These are phyloP conservation scores for Perithous albicinctus DNA, from an alignment of 2,888 invertebrate species.

Conservation along the genomic window DNA sequence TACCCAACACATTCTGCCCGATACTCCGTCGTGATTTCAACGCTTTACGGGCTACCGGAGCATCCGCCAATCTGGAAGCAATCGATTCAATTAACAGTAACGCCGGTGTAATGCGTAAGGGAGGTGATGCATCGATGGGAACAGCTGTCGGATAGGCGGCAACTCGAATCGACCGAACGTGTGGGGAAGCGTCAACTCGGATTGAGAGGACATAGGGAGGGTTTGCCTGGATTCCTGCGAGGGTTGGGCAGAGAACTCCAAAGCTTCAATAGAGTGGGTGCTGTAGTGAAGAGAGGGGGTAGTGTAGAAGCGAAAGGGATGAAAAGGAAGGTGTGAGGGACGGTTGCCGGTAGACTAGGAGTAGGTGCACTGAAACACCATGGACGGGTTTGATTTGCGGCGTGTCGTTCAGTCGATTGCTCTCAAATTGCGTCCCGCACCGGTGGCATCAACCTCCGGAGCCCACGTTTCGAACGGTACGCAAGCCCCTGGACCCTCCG, in stretches of 20 bases:
- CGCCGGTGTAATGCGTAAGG: slow-evolving; percentile 75
- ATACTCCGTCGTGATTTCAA: slow-evolving; percentile 58
- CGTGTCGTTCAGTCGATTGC: slow-evolving; percentile 84
- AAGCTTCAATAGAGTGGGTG: slow-evolving; percentile 61
- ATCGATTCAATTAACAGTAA: slow-evolving; percentile 82
- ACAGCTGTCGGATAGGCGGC: slow-evolving; percentile 77
- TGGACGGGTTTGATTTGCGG: slow-evolving; percentile 83
- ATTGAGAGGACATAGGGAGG: slow-evolving; percentile 69
- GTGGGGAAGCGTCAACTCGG: slow-evolving; percentile 76
- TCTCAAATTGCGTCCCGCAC: slow-evolving; percentile 81
- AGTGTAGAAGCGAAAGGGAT: slow-evolving; percentile 60
- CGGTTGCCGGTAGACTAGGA: slow-evolving; percentile 30
- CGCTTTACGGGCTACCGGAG: slow-evolving; percentile 69
- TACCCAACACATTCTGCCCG: slow-evolving; percentile 9
- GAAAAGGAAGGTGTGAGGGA: slow-evolving; percentile 49
- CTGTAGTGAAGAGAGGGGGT: slow-evolving; percentile 54
- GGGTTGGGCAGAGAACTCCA: background rate
- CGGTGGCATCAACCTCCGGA: slow-evolving; percentile 74
- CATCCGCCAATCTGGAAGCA: slow-evolving; percentile 74
- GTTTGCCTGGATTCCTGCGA: slow-evolving; percentile 46
- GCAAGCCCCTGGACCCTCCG: slow-evolving; percentile 18
- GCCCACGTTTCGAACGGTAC: slow-evolving; percentile 58
- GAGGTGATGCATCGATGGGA: slow-evolving; percentile 74
- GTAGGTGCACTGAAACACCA: slow-evolving; percentile 69
- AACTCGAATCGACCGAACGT: slow-evolving; percentile 72